Evolutionary conservation across 2,113 vertebrate species (phyloP).

Genomic region (Tachycineta bicolor): DNA sequence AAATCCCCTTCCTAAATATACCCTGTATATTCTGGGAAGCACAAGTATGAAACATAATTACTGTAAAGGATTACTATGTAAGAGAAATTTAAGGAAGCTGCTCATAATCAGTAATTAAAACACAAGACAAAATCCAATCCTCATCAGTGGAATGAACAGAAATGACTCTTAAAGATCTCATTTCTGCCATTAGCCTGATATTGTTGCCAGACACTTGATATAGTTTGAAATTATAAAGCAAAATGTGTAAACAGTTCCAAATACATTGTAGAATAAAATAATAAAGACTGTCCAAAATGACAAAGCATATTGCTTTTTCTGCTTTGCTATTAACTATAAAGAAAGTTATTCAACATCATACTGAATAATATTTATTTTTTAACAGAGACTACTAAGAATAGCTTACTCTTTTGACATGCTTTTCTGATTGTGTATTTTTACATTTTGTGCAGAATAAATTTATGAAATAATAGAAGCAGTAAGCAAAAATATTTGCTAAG

Average conservation of each 20-base stretch:
- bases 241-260: background rate
- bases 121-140: background rate
- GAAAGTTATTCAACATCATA: conserved; percentile 1
- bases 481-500: background rate
- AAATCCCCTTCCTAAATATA: background rate
- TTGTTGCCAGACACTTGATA: background rate
- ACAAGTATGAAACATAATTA: background rate
- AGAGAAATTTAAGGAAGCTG: background rate
- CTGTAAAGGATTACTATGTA: conserved; percentile 1
- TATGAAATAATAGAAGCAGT: background rate
- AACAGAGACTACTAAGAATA: background rate
- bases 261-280: conserved; percentile 28
- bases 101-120: background rate
- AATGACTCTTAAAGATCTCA: background rate
- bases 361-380: background rate
- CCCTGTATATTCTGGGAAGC: conserved; percentile 2
- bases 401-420: background rate
- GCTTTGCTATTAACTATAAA: background rate
- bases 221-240: background rate
- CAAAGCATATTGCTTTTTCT: background rate
- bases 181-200: background rate
- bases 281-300: background rate
- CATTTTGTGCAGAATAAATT: background rate
- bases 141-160: background rate
- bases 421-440: background rate